Percentiles rank a stretch among this genome's conserved stretches.
These are phyloP conservation scores for Clarias macrocephalus DNA, from an alignment of 2,113 vertebrate genomes.

Conservation along the genomic window DNA sequence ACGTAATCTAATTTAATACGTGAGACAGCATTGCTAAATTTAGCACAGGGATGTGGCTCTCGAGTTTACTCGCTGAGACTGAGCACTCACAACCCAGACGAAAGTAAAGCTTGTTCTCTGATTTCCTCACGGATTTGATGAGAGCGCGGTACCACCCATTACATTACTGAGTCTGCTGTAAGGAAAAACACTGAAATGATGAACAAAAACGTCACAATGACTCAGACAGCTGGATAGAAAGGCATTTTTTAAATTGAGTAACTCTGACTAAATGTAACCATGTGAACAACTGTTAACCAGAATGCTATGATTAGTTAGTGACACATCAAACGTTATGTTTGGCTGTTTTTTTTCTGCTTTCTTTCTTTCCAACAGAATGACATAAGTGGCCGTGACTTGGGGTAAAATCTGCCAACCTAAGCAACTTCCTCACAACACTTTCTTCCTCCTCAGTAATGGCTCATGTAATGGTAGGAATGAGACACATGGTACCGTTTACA, in stretches of 20 bases:
- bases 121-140: not conserved
- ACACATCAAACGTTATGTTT: not conserved
- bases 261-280: not conserved
- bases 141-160: not conserved
- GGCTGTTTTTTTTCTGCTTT: too few relatives aligned
- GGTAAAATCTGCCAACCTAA: too few relatives aligned
- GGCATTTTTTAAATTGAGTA: not conserved
- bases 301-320: not conserved
- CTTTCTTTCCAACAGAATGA: too few relatives aligned
- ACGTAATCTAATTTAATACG: not conserved
- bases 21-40: conserved; percentile 7
- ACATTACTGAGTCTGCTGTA: not conserved
- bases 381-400: too few relatives aligned
- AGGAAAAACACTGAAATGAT: not conserved
- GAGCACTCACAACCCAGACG: not conserved
- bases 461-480: too few relatives aligned
- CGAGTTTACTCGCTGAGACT: not conserved
- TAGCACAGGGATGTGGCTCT: not conserved
- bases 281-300: not conserved
- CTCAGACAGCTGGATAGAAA: not conserved
- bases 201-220: not conserved
- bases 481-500: too few relatives aligned
- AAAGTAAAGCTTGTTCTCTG: not conserved
- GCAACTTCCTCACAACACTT: not conserved
- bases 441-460: not conserved